phyloP scores from a whole-genome alignment of 1,140 invertebrate genomes.

The Caenorhabditis tropicalis region DNA sequence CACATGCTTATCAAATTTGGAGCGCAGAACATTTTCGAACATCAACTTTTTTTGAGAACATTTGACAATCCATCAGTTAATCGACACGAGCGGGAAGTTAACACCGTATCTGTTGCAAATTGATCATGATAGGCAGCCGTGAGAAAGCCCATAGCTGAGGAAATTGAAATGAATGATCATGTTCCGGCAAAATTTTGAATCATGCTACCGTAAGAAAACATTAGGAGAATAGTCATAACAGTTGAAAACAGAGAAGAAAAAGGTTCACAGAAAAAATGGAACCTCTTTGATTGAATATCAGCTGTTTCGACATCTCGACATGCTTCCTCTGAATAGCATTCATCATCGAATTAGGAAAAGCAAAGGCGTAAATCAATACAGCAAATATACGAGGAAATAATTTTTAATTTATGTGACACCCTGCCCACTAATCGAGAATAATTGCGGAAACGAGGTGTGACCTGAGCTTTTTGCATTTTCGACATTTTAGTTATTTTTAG shows the following conservation, averaged over 20 bases:
- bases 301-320: not conserved
- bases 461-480: not conserved
- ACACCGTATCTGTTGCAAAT: conserved; percentile 5
- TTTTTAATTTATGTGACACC: conserved; percentile 37
- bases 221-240: no score
- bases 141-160: no score
- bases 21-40: conserved; percentile 16
- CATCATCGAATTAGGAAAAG: conserved; percentile 23
- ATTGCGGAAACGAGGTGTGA: conserved; percentile 32
- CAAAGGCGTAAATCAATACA: conserved; percentile 12
- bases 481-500: no score
- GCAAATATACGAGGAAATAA: conserved; percentile 36
- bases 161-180: no score
- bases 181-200: no score
- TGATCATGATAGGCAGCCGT: not conserved
- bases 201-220: no score
- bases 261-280: not conserved
- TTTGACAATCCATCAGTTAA: not conserved
- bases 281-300: no score
- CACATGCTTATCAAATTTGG: conserved; percentile 45
- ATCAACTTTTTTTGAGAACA: conserved; percentile 30
- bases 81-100: not conserved
- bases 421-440: conserved; percentile 11
- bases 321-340: conserved; percentile 7
- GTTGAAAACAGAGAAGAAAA: not conserved